Base-by-base conservation (phyloP, 2,888 invertebrate genomes). In the Spodoptera littoralis region DNA sequence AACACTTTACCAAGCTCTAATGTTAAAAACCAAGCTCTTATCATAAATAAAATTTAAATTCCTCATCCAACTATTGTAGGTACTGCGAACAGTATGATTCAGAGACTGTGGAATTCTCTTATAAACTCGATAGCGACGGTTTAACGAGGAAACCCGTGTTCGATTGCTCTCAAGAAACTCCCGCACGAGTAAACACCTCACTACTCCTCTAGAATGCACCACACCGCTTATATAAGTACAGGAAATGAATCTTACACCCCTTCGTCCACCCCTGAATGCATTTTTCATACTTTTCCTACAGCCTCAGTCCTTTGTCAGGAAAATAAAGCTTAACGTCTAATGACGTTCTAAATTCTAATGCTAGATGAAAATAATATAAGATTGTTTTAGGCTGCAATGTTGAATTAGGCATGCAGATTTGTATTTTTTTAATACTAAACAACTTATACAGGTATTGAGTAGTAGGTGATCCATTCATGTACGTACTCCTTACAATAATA, bases 191-290 rank as follows among this genome's bases (percentile, higher is more conserved):
- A 71, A 72, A 73, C 77, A 74, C 79, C 57, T 75, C 78, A 54
- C 63, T 60, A 67, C 64, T 47, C 64, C 66, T 56, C 56, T 58
- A 75, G 65, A 76, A 80, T 71, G 70, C 74, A 70, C 51, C 60
- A 64, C 64, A 58, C 69, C 70, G 60, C 70, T 79, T 77, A 71
- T 80, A 79, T 75, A 76, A 70, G 58, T 60, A 72, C 72, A 73
- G 80, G 79, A 83, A 84, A 82, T 83, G 77, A 80, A 73, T 70
- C 61, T 63, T 55, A 52, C 13, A 52, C 43, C 55, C 46, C 57
- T 54, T 56, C 56, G 51, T 60, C 64, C 61, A 75, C 64, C 68
- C 59, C 18, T 50, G 66, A 76, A 76, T 81, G 77, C 75, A 82
- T 80, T 79, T 79, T 83, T 75, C 80, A 82, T 79, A 82, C 41